Conservation (phyloP, 1,140 invertebrate species). For the Dysdera silvatica region DNA sequence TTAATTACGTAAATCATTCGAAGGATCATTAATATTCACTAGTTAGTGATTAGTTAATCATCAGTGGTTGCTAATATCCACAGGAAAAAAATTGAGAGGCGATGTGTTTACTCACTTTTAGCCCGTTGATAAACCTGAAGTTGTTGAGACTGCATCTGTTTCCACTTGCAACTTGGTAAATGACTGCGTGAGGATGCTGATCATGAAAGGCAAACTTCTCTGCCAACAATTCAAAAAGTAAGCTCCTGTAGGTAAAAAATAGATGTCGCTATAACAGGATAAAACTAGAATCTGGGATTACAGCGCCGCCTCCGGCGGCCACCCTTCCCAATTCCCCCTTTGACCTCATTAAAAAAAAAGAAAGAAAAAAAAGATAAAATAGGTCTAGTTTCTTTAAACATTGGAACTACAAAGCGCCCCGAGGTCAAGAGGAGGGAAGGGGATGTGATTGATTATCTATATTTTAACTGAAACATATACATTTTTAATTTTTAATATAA, state of each 20-base stretch:
- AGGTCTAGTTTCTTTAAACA: no score
- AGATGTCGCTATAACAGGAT: no score
- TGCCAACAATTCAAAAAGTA: conserved; percentile 43
- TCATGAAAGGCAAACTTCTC: conserved; percentile 40
- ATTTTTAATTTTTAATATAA: no score
- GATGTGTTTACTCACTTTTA: conserved; percentile 35
- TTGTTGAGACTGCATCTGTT: conserved; percentile 35
- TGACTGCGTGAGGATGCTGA: conserved; percentile 37
- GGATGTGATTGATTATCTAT: no score
- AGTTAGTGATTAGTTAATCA: background rate
- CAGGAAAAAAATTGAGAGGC: conserved; percentile 21
- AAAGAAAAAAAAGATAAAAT: no score
- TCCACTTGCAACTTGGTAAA: conserved; percentile 42
- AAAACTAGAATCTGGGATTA: no score
- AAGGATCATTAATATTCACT: background rate
- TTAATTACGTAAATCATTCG: background rate
- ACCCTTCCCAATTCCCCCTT: no score
- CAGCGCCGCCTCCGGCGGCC: no score
- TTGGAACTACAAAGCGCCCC: no score
- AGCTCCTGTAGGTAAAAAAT: conserved; percentile 39
- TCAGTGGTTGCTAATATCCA: background rate
- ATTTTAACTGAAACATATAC: no score
- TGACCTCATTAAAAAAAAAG: background rate
- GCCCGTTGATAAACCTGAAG: conserved; percentile 36
- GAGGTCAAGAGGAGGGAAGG: no score